Percentiles rank a stretch among this genome's conserved stretches.
Conservation (phyloP, 2,113 vertebrate genomes). For the Triplophysa rosa region DNA sequence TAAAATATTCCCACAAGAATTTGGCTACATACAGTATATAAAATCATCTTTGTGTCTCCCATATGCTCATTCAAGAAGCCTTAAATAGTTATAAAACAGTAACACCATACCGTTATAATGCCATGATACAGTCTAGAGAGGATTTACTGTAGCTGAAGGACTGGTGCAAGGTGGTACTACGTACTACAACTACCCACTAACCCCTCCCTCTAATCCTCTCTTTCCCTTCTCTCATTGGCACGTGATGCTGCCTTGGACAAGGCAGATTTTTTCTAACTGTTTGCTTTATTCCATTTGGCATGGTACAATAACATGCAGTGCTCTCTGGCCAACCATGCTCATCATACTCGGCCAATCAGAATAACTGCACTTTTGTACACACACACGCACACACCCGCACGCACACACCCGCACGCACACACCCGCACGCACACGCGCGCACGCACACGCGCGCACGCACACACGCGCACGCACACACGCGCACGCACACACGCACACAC, state of each 20-base stretch:
- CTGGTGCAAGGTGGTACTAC: not conserved
- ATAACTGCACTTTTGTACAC: constrained; percentile 1
- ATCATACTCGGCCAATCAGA: constrained; percentile 2
- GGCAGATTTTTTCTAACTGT: not conserved
- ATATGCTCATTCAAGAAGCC: no score
- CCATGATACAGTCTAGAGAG: no score
- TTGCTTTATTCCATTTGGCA: not conserved
- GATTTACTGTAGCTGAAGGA: no score
- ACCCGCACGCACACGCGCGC: constrained; percentile 9
- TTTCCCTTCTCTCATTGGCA: not conserved
- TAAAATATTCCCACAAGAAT: no score
- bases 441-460: no score
- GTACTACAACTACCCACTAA: not conserved
- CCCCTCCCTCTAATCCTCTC: not conserved
- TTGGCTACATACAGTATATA: no score
- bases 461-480: no score
- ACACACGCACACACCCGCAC: no score
- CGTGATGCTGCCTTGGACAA: not conserved
- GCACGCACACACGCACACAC: constrained; percentile 5
- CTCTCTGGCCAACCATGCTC: constrained; percentile 2
- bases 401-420: constrained; percentile 4
- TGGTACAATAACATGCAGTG: not conserved
- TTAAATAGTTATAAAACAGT: no score
- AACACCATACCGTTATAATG: no score
- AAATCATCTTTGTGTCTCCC: no score